Evolutionary conservation across 2,113 vertebrate genomes (phyloP), one percentile per base, ranked within the genome.

Genomic region (Passer domesticus): DNA sequence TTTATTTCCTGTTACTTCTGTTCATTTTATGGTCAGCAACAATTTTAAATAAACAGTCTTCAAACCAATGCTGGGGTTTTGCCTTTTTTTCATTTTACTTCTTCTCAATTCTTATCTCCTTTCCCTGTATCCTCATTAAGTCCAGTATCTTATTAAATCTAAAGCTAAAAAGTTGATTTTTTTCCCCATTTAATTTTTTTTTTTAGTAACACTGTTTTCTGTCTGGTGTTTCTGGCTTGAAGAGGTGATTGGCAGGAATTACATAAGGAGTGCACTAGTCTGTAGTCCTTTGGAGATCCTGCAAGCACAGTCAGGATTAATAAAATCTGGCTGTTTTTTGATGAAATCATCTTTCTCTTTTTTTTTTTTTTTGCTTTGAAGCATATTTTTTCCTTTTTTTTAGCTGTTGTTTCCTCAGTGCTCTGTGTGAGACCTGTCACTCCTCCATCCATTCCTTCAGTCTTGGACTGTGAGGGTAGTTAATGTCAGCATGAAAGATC

Each of bases 11-110:
- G 43, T 90, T 83, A 68, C 41, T 92, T 89, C 81, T 94, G 85
- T 90, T 96, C 93, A 89, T 68, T 94, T 94, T 86, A 13, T 44
- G 49, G 73, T 81, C n/a, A 75, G 35, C 39, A 37, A 28, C 18
- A 55, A 58, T 91, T 91, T 74, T 24, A 94, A 82, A 75, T 63
- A 59, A 70, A 43, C 20, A 80, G n/a, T 59, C 63, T 80, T 93
- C 33, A 85, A 94, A 70, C 24, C 79, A 76, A 68, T 55, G 49
- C 27, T 46, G 30, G 8, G 6, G 1, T 1, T 50, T 91, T 80
- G 5, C 16, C 8, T 24, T 59, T 75, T 58, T 81, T 37, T n/a
- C 11, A 55, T 47, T 47, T 60, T 23, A n/a, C 7, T 55, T 7
- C 9, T 23, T 18, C 4, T 58, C 0, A 7, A 22, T 82, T 41